phyloP scores from a whole-genome alignment of 1,140 invertebrate species.

The Sminthurides bifidus region DNA sequence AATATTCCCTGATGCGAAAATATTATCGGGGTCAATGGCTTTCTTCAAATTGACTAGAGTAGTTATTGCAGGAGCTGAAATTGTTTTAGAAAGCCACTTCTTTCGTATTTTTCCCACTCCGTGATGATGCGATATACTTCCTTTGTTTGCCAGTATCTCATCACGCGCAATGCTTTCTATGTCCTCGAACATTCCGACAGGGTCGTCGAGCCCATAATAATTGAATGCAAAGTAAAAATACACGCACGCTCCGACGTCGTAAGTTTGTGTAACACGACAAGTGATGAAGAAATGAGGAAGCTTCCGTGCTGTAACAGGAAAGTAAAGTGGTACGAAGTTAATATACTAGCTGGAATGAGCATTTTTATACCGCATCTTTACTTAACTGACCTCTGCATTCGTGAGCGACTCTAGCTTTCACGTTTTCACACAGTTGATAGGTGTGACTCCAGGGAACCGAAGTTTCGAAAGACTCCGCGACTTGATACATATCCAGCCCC shows the following conservation, averaged over 20 bases:
- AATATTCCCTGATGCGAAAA: constrained; percentile 82
- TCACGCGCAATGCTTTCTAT: constrained; percentile 73
- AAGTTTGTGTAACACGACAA: constrained; percentile 86
- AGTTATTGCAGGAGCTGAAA: constrained; percentile 61
- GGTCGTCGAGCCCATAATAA: constrained; percentile 47
- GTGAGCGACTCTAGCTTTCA: constrained; percentile 62
- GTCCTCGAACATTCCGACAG: constrained; percentile 29
- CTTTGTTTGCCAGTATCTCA: constrained; percentile 81
- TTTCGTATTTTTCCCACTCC: constrained; percentile 87
- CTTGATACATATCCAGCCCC: constrained; percentile 71
- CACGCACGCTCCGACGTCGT: constrained; percentile 91
- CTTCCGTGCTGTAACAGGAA: constrained; percentile 38
- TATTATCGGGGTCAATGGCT: constrained; percentile 82
- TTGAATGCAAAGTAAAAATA: constrained; percentile 98
- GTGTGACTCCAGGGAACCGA: constrained; percentile 92
- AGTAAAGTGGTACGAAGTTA: constrained; percentile 33
- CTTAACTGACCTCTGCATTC: constrained; percentile 52
- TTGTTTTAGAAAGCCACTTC: constrained; percentile 61
- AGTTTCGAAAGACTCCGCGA: constrained; percentile 96
- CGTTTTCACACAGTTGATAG: constrained; percentile 69
- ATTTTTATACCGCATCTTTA: too few relatives aligned
- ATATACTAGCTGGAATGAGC: too few relatives aligned
- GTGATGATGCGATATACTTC: constrained; percentile 92
- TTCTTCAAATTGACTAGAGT: constrained; percentile 69
- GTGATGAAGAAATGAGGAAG: constrained; percentile 57